Percentiles rank a stretch among this genome's conserved stretches.
phyloP scores from a whole-genome alignment of 2,797 vertebrate genomes.

The Rhincodon typus region DNA sequence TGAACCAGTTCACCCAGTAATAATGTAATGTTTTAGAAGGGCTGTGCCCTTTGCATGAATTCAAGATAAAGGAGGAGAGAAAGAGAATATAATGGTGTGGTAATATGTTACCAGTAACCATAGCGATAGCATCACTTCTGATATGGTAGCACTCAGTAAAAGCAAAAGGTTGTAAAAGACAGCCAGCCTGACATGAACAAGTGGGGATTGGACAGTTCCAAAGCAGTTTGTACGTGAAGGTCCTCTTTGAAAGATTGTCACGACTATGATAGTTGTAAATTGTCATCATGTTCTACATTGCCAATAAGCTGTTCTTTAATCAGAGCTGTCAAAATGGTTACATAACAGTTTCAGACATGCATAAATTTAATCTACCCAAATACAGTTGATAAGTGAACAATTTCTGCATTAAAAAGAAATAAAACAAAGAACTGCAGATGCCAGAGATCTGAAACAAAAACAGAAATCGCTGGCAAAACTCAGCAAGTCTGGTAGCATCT shows the following conservation, averaged over 20 bases:
- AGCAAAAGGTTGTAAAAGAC: constrained; percentile 1
- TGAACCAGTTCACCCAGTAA: not conserved
- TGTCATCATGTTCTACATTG: not conserved
- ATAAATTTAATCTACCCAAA: constrained; percentile 1
- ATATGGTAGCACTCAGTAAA: constrained; percentile 1
- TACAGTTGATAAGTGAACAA: not conserved
- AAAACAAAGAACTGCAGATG: too few relatives aligned
- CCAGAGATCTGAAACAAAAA: too few relatives aligned
- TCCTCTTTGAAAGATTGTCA: not conserved
- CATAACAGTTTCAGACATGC: not conserved
- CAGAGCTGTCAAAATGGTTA: constrained; percentile 19
- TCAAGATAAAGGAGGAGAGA: not conserved
- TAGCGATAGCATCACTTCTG: constrained; percentile 14
- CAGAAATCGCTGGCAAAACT: too few relatives aligned
- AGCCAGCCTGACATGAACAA: constrained; percentile 6
- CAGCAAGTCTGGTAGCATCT: too few relatives aligned
- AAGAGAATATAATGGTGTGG: not conserved
- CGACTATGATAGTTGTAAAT: constrained; percentile 10
- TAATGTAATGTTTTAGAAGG: not conserved
- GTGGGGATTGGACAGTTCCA: not conserved
- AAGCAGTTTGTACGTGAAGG: not conserved
- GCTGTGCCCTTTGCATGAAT: not conserved
- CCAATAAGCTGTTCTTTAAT: not conserved
- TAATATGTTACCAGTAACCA: not conserved
- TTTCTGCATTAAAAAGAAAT: too few relatives aligned